Evolutionary conservation across 2,888 invertebrate species (phyloP), one percentile per base, ranked within the genome.

Genomic region (Metellina segmentata): DNA sequence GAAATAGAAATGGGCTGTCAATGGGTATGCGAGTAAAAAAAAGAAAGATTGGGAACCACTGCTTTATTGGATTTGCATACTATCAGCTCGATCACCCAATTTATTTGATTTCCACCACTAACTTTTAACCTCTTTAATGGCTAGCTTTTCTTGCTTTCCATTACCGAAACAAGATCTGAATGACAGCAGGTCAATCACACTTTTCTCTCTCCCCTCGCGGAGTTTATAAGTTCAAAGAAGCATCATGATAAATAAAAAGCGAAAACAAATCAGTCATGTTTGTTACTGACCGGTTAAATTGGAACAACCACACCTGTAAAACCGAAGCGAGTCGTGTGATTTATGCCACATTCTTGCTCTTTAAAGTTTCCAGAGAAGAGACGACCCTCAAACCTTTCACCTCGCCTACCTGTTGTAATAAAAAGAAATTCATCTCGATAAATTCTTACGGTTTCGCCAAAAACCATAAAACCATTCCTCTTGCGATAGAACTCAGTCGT

Each of bases 381-480:
- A 70, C 90, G 86, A 90, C 85, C 85, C 90, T 89, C 83, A 82
- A 83, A 89, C 90, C 90, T 90, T 86, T 90, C 90, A 90, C 90
- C 90, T 90, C 48, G 75, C 85, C 79, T 79, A 79, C 79, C 51
- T 79, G 48, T 70, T 52, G 74, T 61, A 85, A 85, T 81, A 85
- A 85, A 90, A 89, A 74, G 74, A 82, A 90, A 69, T 85, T 81
- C 83, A 85, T 85, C 83, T 81, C 90, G 90, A 86, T 90, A 90
- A 85, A 86, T 90, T 90, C 81, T 75, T 61, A 70, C n/a, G 49
- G 78, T 91, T 91, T 91, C 81, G 82, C 51, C 75, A 87, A 91
- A 90, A 87, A 91, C 86, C 82, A 81, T 82, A 86, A 91, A 90
- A 91, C 48, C 75, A 70, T 79, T 48, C 90, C 85, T 81, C 70